A percentile compares a stretch with the other conserved stretches of the same genome.
phyloP scores from a whole-genome alignment of 2,113 vertebrate species.

The Festucalex cinctus region DNA sequence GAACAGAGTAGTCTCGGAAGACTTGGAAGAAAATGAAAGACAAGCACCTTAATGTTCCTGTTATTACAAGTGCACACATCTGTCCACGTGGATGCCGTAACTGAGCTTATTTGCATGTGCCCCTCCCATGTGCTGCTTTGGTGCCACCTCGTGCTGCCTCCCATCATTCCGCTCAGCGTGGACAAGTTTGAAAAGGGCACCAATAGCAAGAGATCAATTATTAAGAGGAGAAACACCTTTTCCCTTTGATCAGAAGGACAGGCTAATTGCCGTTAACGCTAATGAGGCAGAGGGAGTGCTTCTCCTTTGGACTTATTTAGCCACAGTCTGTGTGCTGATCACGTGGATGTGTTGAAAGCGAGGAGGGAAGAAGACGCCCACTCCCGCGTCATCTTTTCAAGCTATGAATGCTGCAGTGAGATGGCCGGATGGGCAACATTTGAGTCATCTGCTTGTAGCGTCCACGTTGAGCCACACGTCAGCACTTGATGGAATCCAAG shows the following conservation, averaged over 20 bases:
- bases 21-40: too few relatives aligned
- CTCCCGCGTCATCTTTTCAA: conserved; percentile 15
- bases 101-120: neutral
- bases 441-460: conserved; percentile 41
- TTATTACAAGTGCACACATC: too few relatives aligned
- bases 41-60: too few relatives aligned
- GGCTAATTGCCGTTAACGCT: conserved; percentile 22
- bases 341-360: neutral
- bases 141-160: conserved; percentile 64
- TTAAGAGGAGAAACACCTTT: conserved; percentile 30
- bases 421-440: conserved; percentile 38
- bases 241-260: conserved; percentile 33
- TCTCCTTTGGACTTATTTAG: neutral
- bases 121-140: conserved; percentile 47
- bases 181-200: conserved; percentile 25
- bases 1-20: too few relatives aligned
- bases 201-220: conserved; percentile 19
- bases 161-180: neutral
- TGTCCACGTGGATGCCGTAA: neutral
- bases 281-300: conserved; percentile 33
- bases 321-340: neutral
- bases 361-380: neutral
- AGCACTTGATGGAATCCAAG: neutral
- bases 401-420: conserved; percentile 37
- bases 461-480: conserved; percentile 6